Evolutionary conservation across 1,140 invertebrate species (phyloP).

Genomic region (Panagrolaimus sp.): DNA sequence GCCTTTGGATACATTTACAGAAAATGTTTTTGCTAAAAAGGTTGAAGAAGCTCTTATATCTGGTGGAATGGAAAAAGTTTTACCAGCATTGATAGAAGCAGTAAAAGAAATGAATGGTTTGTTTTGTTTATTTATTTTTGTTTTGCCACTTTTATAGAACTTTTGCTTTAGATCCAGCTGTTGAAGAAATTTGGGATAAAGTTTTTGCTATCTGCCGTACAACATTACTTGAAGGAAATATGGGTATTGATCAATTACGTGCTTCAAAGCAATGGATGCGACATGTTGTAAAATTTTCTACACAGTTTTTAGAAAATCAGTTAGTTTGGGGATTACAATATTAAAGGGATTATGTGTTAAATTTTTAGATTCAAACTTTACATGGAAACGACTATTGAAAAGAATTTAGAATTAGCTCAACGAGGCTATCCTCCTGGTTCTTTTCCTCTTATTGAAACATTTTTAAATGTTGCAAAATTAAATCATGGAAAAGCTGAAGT

Average conservation of each 20-base stretch:
- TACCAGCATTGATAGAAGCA: neutral
- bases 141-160: neutral
- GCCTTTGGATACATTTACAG: neutral
- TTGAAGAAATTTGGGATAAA: conserved; percentile 32
- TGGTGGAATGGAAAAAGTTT: neutral
- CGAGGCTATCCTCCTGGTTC: conserved; percentile 43
- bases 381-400: conserved; percentile 39
- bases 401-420: conserved; percentile 34
- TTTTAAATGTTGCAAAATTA: conserved; percentile 32
- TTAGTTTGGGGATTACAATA: conserved; percentile 18
- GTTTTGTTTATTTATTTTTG: too few species aligned
- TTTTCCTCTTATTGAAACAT: conserved; percentile 39
- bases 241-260: conserved; percentile 24
- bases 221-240: conserved; percentile 18
- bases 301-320: conserved; percentile 36
- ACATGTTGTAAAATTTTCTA: conserved; percentile 28
- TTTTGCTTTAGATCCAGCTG: neutral
- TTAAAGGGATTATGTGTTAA: too few species aligned
- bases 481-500: neutral
- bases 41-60: neutral
- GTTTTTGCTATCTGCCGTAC: conserved; percentile 29
- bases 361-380: conserved; percentile 38
- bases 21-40: neutral
- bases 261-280: conserved; percentile 32
- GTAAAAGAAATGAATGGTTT: neutral